Evolutionary conservation across 2,888 invertebrate genomes (phyloP).

Genomic region (Agrypnus murinus): DNA sequence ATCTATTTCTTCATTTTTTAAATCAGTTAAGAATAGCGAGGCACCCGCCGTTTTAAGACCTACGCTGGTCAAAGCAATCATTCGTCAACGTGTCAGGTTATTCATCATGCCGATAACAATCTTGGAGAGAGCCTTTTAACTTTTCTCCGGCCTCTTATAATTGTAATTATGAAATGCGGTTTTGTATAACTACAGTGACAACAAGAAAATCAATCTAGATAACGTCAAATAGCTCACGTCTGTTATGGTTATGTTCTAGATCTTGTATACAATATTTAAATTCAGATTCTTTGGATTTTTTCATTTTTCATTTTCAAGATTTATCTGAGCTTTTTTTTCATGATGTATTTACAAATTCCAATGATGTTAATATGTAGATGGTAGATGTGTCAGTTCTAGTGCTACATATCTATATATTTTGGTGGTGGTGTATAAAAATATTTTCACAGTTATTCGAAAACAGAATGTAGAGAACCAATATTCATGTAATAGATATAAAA

Average conservation of each 20-base stretch:
- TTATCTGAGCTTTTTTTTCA: too few species aligned
- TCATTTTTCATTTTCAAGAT: too few species aligned
- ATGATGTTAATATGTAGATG: too few species aligned
- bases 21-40: background rate
- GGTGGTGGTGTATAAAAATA: too few species aligned
- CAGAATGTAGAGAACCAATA: too few species aligned
- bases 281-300: too few species aligned
- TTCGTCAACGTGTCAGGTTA: slow-evolving; percentile 60
- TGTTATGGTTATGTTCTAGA: background rate
- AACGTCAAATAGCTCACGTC: slow-evolving; percentile 7
- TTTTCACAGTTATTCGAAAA: too few species aligned
- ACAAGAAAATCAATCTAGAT: slow-evolving; percentile 35
- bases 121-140: slow-evolving; percentile 46
- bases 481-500: too few species aligned
- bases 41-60: slow-evolving; percentile 49
- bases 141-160: slow-evolving; percentile 39
- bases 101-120: slow-evolving; percentile 61
- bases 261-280: too few species aligned
- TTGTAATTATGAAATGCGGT: slow-evolving; percentile 41
- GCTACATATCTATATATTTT: too few species aligned
- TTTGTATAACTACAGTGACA: slow-evolving; percentile 36
- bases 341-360: too few species aligned
- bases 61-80: slow-evolving; percentile 57
- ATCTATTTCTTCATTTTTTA: background rate
- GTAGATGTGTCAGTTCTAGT: too few species aligned